Evolutionary conservation across 2,113 vertebrate species (phyloP).

Genomic region (Trachemys scripta): DNA sequence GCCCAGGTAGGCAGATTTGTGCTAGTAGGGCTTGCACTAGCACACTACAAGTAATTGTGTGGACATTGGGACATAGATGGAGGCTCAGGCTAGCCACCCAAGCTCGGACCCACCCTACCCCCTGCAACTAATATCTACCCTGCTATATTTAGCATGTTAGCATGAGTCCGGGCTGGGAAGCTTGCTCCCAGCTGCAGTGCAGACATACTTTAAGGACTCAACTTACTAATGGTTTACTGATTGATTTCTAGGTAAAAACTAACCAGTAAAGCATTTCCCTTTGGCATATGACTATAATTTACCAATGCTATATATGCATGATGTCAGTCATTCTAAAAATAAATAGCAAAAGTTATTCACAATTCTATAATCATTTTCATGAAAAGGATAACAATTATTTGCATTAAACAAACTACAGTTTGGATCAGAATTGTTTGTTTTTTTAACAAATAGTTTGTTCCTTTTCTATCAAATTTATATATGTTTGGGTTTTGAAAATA

Average conservation of each 20-base stretch:
- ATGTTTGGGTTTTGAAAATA: not conserved
- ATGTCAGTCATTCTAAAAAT: not conserved
- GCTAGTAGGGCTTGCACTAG: not conserved
- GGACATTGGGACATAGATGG: not conserved
- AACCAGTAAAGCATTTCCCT: not conserved
- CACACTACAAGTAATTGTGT: not conserved
- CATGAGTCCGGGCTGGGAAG: not conserved
- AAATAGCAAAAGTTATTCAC: not conserved
- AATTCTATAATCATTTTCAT: not conserved
- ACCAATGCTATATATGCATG: accelerated
- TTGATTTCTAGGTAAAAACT: not conserved
- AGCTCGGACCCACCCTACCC: not conserved
- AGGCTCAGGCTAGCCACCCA: not conserved
- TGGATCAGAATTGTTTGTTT: not conserved
- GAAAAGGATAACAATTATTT: not conserved
- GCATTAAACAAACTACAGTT: not conserved
- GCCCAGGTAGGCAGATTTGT: not conserved
- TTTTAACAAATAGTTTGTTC: not conserved
- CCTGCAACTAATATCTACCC: not conserved
- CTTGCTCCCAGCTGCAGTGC: not conserved
- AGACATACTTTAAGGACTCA: not conserved
- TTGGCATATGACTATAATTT: not conserved
- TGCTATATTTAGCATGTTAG: not conserved
- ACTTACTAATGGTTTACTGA: not conserved
- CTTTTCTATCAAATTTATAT: not conserved